A percentile compares a stretch with the other conserved stretches of the same genome.
These are phyloP conservation scores for Sphecodes monilicornis DNA, from an alignment of 2,888 invertebrate genomes.

Conservation along the genomic window DNA sequence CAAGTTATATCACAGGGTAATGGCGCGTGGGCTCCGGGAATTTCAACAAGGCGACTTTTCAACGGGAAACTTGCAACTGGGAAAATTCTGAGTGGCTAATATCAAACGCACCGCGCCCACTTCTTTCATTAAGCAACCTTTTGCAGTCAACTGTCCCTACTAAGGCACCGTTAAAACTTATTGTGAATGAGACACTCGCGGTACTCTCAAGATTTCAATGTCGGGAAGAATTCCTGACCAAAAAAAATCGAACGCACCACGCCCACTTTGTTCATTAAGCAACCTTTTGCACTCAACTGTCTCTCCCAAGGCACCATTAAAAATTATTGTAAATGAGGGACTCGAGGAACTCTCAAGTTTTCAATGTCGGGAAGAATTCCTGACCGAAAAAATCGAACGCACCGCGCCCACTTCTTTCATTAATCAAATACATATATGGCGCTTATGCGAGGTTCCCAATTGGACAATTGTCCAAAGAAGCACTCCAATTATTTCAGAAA, in stretches of 20 bases:
- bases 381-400: too few relatives aligned
- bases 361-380: too few relatives aligned
- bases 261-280: not conserved
- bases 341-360: too few relatives aligned
- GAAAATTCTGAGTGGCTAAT: not conserved
- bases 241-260: not conserved
- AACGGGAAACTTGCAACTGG: not conserved
- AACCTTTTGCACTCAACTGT: too few relatives aligned
- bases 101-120: conserved; percentile 13
- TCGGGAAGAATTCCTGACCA: too few relatives aligned
- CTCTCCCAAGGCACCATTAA: not conserved
- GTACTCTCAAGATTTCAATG: too few relatives aligned
- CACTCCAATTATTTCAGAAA: not conserved
- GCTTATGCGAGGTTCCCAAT: not conserved
- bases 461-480: not conserved
- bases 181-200: too few relatives aligned
- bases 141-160: too few relatives aligned
- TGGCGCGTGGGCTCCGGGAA: not conserved
- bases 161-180: too few relatives aligned
- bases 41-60: not conserved
- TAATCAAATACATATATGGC: not conserved
- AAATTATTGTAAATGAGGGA: too few relatives aligned
- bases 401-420: not conserved
- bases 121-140: not conserved
- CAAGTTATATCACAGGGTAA: not conserved